Conservation (phyloP, 2,797 vertebrate genomes). For the Sebastes wilsoni region DNA sequence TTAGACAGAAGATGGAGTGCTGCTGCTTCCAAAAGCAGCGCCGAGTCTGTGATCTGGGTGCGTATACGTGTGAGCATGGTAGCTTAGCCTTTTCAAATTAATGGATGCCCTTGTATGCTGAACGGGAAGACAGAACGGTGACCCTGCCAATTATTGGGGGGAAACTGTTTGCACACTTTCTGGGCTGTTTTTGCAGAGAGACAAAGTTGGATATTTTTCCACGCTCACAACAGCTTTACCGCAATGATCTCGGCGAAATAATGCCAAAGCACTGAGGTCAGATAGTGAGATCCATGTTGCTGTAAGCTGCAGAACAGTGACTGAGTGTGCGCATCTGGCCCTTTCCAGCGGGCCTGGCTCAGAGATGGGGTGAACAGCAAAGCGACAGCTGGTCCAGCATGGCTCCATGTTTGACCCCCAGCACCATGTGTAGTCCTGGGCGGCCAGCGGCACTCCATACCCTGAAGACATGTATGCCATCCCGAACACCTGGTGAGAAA, state of each 20-base stretch:
- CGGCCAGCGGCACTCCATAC: slow-evolving; percentile 73
- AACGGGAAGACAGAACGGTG: slow-evolving; percentile 57
- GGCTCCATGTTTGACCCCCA: slow-evolving; percentile 86
- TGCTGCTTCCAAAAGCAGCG: slow-evolving; percentile 67
- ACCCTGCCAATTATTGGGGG: slow-evolving; percentile 59
- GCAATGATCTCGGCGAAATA: slow-evolving; percentile 55
- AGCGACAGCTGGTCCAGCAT: slow-evolving; percentile 86
- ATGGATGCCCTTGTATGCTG: slow-evolving; percentile 65
- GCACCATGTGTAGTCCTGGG: slow-evolving; percentile 75
- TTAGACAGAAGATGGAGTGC: slow-evolving; percentile 81
- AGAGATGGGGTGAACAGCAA: slow-evolving; percentile 74
- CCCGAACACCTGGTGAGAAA: slow-evolving; percentile 82
- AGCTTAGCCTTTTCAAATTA: slow-evolving; percentile 69
- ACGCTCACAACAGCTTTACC: slow-evolving; percentile 19
- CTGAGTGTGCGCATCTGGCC: slow-evolving; percentile 79
- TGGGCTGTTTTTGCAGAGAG: slow-evolving; percentile 14
- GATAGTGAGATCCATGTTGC: slow-evolving; percentile 35
- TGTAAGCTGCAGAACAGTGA: slow-evolving; percentile 63
- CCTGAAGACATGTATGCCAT: slow-evolving; percentile 77
- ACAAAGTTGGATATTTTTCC: slow-evolving; percentile 9
- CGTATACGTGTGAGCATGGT: slow-evolving; percentile 53
- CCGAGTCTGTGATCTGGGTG: slow-evolving; percentile 68
- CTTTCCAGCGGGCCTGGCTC: slow-evolving; percentile 69
- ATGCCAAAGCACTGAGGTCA: slow-evolving; percentile 62
- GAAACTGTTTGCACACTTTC: slow-evolving; percentile 21